Evolutionary conservation across 2,113 vertebrate species (phyloP), one percentile per base, ranked within the genome.

Genomic region (Fulica atra): DNA sequence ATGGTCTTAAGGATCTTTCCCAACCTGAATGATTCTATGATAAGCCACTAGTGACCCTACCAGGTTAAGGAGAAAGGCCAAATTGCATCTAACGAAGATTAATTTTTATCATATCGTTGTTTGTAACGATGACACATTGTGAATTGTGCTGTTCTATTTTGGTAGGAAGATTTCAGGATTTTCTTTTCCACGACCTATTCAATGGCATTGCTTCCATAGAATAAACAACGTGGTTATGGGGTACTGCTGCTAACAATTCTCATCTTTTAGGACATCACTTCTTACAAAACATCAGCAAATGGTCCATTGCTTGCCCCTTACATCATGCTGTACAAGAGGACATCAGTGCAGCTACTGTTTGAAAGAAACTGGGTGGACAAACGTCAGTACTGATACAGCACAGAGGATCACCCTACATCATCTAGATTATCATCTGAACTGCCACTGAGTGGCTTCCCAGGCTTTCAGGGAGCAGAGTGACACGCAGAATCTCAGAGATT

Each of bases 191-290:
- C n/a, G 7, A 46, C 25, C 28, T 81, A 13, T 20, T 74, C 24
- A 5, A 2, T 16, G 31, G 25, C 0, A 0, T 23, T 48, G 48
- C 21, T 48, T 23, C 21, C 48, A 48, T 11, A 48, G 48, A 48
- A 20, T 48, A 48, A 48, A 48, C 48, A 48, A 29, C 33, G 42
- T 38, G 36, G 31, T 82, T 63, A 57, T 15, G 16, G 87, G 72
- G 42, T 13, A 70, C 23, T 70, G 70, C 50, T 80, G 71, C 54
- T 83, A 83, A 83, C 8, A 44, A 50, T 63, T 76, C 64, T 63
- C 5, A 3, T 11, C 23, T 63, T 70, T 44, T 28, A 72, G 72
- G 51, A 33, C 14, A 51, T 16, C n/a, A 23, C 36, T 60, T 50
- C 23, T 40, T 24, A 70, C 5, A 63, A 77, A 86, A 13, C 13